Percentiles rank a stretch among this genome's conserved stretches.
These are phyloP conservation scores for Onychomys arenicola DNA, from an alignment of 2,797 vertebrate species.

Conservation along the genomic window DNA sequence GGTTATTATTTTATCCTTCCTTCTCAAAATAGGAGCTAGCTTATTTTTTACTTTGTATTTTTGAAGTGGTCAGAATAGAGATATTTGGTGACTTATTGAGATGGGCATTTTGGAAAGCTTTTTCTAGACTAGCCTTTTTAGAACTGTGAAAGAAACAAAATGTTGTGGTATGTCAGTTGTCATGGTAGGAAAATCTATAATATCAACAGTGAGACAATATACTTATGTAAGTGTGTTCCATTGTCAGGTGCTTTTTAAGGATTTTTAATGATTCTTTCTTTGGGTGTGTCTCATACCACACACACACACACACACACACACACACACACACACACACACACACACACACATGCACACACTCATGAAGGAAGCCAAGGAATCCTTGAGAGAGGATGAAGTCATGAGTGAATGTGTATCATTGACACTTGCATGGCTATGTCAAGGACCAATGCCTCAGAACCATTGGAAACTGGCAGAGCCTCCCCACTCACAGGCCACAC, in stretches of 20 bases:
- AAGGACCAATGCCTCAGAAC: background rate
- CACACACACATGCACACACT: background rate
- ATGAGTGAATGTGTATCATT: background rate
- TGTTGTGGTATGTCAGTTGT: background rate
- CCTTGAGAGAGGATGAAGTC: background rate
- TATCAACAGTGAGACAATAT: background rate
- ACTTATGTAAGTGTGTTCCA: conserved; percentile 32
- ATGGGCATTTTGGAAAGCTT: conserved; percentile 39
- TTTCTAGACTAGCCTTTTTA: conserved; percentile 31
- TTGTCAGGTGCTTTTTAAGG: background rate
- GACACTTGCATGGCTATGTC: background rate
- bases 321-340: background rate
- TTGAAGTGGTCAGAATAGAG: conserved; percentile 34
- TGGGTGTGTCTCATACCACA: background rate
- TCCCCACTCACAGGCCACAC: background rate
- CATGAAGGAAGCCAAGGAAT: background rate
- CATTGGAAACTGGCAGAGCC: background rate
- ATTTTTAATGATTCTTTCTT: background rate
- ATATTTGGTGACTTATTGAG: conserved; percentile 43
- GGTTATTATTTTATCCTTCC: conserved; percentile 48
- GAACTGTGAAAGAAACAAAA: background rate
- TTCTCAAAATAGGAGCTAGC: conserved; percentile 4
- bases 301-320: background rate
- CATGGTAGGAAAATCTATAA: background rate
- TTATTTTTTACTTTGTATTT: conserved; percentile 54